Evolutionary conservation across 2,113 vertebrate genomes (phyloP).

Genomic region (Aix galericulata): DNA sequence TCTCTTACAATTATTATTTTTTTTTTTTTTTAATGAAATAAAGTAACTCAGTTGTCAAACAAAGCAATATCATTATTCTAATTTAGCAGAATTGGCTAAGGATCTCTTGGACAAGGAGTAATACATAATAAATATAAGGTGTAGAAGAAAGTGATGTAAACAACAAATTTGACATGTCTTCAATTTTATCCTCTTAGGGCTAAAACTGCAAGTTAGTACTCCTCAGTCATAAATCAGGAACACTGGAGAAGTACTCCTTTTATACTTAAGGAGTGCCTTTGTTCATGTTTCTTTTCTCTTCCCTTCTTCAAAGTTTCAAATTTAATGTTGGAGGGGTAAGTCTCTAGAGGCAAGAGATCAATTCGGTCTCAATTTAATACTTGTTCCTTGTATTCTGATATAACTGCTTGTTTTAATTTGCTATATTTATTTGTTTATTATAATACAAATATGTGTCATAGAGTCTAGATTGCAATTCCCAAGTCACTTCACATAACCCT

Average conservation of each 20-base stretch:
- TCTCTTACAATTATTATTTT: background rate
- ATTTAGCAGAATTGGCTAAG: background rate
- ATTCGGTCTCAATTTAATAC: background rate
- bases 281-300: background rate
- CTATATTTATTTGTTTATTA: background rate
- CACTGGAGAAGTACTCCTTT: accelerated
- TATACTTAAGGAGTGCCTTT: background rate
- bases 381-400: background rate
- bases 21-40: background rate
- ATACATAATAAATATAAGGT: background rate
- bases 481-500: background rate
- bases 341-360: background rate
- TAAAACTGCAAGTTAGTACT: background rate
- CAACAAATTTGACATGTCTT: background rate
- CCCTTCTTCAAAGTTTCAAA: background rate
- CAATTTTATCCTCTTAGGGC: background rate
- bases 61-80: background rate
- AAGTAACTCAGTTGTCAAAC: background rate
- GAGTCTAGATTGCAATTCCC: background rate
- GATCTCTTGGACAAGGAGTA: background rate
- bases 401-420: background rate
- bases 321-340: background rate
- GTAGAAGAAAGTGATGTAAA: background rate
- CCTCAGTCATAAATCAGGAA: background rate
- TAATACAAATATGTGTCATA: background rate